Base-by-base conservation (phyloP, 2,797 vertebrate genomes). In the Botia kubotai region DNA sequence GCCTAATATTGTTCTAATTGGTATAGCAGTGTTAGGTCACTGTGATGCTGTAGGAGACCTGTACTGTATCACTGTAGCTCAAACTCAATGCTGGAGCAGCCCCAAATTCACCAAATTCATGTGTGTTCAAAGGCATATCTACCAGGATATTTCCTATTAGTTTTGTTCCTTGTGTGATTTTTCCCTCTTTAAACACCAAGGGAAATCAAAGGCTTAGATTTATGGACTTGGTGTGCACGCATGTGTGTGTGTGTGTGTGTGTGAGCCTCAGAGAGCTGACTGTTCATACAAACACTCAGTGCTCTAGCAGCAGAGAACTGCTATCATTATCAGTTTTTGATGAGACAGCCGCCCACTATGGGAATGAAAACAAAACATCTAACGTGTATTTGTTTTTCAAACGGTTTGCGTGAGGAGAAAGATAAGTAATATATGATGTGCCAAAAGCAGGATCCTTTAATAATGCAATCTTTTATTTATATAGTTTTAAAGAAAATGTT, bases 141-240 rank as follows among this genome's bases (percentile, higher is more conserved):
- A 79, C 46, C 52, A 80, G 82, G 77, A 82, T 83, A 83, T 90
- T 90, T 89, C 87, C 82, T 83, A 81, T 88, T 89, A 77, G 21
- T 77, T 71, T 75, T 88, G 62, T 81, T 72, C 46, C 75, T 65
- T 82, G 21, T 75, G 19, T 69, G 43, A 46, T 72, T 14, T 36
- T 60, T 60, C 29, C 36, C 26, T 72, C 57, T 80, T 68, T 75
- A 21, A 81, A 62, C 66, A 87, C 80, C 87, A 85, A 85, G 89
- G 87, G 75, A 89, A 90, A 89, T 90, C 77, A 83, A 62, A 19
- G 83, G 82, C 84, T 55, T 62, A 84, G 66, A 86, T 88, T 77
- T 86, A 75, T 72, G 71, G 55, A 55, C 68, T 36, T 21, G 81
- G 53, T 55, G 26, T 76, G 68, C 55, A n/a, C 26, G 53, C 48